phyloP scores from a whole-genome alignment of 2,797 vertebrate species.

The Phaenicophaeus curvirostris region DNA sequence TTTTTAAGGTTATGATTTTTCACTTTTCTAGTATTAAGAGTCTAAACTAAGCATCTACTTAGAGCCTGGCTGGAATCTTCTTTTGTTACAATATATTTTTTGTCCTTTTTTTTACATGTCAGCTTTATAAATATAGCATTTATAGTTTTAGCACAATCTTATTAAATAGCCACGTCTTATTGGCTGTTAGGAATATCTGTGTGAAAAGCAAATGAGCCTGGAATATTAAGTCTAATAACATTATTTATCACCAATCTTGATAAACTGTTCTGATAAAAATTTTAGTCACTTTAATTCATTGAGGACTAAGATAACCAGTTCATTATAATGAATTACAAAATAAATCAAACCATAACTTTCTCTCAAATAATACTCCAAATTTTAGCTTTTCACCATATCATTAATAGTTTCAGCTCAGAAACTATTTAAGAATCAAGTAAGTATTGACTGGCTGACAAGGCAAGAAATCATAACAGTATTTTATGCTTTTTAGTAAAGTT shows the following conservation, averaged over 20 bases:
- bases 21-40: background rate
- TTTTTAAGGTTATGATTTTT: background rate
- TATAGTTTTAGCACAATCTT: background rate
- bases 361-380: background rate
- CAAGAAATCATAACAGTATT: background rate
- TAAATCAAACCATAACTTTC: background rate
- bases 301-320: constrained; percentile 16
- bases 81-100: background rate
- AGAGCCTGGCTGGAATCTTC: background rate
- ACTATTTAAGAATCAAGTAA: background rate
- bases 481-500: background rate
- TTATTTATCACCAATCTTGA: constrained; percentile 50
- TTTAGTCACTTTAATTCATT: constrained; percentile 22
- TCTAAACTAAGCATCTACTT: background rate
- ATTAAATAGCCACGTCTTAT: constrained; percentile 13
- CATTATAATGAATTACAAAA: constrained; percentile 19
- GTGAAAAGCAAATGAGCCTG: constrained; percentile 43
- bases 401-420: background rate
- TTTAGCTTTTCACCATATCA: background rate
- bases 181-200: background rate
- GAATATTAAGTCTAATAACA: constrained; percentile 38
- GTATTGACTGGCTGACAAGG: background rate
- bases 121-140: constrained; percentile 12
- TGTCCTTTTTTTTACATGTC: background rate
- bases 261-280: constrained; percentile 30